phyloP scores from a whole-genome alignment of 2,797 vertebrate species.

The Poeciliopsis infans region DNA sequence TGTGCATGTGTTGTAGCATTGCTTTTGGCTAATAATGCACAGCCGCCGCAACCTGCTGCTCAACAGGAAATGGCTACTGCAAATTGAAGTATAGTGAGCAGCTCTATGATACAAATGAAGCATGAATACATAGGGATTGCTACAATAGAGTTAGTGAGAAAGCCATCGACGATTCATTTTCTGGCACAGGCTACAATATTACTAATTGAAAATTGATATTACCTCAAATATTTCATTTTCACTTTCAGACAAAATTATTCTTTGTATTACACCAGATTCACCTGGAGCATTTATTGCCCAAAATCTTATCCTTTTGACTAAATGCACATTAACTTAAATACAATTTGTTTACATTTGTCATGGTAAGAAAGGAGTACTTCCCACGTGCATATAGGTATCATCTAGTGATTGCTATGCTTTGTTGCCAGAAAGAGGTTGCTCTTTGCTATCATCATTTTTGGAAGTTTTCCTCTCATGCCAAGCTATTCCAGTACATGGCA shows the following conservation, averaged over 20 bases:
- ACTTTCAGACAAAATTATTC: background rate
- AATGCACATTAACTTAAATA: background rate
- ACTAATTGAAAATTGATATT: background rate
- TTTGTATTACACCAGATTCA: background rate
- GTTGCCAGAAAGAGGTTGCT: background rate
- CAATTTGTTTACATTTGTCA: background rate
- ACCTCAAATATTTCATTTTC: background rate
- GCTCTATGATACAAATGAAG: background rate
- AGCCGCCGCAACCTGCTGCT: background rate
- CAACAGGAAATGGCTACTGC: background rate
- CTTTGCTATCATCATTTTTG: background rate
- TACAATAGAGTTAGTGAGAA: background rate
- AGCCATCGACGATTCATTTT: background rate
- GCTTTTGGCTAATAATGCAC: constrained; percentile 21
- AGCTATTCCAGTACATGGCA: background rate
- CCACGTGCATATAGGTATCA: background rate
- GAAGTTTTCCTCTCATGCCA: background rate
- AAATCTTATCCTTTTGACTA: background rate
- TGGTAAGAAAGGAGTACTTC: background rate
- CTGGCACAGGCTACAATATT: background rate
- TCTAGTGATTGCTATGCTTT: background rate
- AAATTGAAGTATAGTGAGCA: constrained; percentile 9
- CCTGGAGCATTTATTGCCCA: background rate
- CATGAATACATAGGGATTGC: background rate
- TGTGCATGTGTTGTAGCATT: constrained; percentile 5